phyloP scores from a whole-genome alignment of 2,113 vertebrate genomes.

The Alexandromys fortis region DNA sequence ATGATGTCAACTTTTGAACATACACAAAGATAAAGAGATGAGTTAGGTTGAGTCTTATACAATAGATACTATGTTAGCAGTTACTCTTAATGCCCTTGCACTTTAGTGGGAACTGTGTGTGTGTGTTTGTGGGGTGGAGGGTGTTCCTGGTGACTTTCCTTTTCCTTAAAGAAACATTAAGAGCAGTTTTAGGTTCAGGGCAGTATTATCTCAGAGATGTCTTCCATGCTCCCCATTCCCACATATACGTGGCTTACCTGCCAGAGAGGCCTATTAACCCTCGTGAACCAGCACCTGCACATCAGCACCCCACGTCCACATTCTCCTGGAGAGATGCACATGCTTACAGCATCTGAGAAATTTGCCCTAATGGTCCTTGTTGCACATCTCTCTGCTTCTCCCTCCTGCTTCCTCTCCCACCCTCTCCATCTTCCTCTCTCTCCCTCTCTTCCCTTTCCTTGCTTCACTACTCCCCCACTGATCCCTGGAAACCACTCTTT shows the following conservation, averaged over 20 bases:
- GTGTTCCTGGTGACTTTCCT: conserved; percentile 3
- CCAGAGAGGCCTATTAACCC: neutral
- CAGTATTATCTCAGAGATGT: neutral
- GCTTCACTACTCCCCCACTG: no score
- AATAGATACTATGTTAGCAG: conserved; percentile 17
- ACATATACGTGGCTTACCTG: neutral
- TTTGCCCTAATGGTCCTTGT: neutral
- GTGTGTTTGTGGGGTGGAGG: neutral
- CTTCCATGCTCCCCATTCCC: no score
- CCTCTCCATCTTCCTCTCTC: neutral
- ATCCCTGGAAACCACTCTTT: neutral
- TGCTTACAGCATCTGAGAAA: neutral
- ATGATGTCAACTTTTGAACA: conserved; percentile 31
- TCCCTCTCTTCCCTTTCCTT: neutral
- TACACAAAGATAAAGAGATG: conserved; percentile 32
- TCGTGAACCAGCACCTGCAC: neutral
- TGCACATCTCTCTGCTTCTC: neutral
- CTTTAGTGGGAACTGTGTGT: neutral
- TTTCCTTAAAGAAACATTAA: neutral
- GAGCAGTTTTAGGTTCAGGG: neutral
- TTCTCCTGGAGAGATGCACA: neutral
- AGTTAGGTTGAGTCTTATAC: conserved; percentile 16
- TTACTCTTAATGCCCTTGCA: conserved; percentile 1
- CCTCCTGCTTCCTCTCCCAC: no score
- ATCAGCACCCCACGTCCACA: neutral